Percentiles rank a stretch among this genome's conserved stretches.
Conservation (phyloP, 2,113 vertebrate species). For the Noctilio leporinus region DNA sequence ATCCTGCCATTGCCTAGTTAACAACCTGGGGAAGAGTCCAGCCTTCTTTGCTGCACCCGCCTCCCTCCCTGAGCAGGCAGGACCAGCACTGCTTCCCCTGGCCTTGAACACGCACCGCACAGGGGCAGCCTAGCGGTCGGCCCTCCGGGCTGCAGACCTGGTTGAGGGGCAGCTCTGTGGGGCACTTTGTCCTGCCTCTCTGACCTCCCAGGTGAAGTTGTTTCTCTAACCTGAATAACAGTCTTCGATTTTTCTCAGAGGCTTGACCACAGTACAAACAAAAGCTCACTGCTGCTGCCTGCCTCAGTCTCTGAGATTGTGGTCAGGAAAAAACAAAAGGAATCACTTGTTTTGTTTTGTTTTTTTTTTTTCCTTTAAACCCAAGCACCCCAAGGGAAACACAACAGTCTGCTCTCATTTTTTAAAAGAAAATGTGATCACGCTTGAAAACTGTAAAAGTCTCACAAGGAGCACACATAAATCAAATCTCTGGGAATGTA, state of each 20-base stretch:
- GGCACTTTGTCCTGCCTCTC: neutral
- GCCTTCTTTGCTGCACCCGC: neutral
- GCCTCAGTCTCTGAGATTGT: neutral
- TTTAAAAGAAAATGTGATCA: constrained; percentile 40
- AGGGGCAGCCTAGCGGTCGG: neutral
- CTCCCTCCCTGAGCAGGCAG: neutral
- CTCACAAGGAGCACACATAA: constrained; percentile 3
- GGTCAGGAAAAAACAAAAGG: neutral
- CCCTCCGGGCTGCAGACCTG: neutral
- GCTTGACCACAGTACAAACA: constrained; percentile 20
- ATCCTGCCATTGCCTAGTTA: neutral
- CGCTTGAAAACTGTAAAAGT: constrained; percentile 8
- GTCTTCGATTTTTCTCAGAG: constrained; percentile 6
- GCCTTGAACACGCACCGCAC: neutral
- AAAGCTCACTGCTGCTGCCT: neutral
- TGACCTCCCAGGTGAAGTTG: neutral
- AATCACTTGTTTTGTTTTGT: neutral
- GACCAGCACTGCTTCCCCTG: neutral
- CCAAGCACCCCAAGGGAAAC: neutral
- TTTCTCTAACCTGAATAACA: neutral
- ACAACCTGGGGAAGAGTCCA: neutral
- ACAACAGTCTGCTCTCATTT: neutral
- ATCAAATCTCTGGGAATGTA: neutral
- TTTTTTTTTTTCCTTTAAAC: neutral
- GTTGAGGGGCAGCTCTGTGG: neutral